Base-by-base conservation (phyloP, 2,888 invertebrate species). In the Stenotaenia linearis region DNA sequence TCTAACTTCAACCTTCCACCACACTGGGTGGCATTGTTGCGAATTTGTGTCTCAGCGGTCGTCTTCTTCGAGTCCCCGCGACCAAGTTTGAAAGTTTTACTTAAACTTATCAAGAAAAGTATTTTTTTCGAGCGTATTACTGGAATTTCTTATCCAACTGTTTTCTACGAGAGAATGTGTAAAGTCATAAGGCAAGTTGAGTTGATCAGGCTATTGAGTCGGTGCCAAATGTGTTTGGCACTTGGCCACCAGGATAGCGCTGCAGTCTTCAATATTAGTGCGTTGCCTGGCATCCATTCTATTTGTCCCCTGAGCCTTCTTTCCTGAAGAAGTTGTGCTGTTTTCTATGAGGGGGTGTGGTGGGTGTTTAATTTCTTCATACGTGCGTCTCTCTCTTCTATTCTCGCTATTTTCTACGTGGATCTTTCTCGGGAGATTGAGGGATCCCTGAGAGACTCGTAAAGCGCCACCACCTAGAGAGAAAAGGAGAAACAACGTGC, bases 171-270 rank as follows among this genome's bases (percentile, higher is more conserved):
- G 69, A 69, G 25, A 69, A 69, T 69, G 69, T 69, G 69, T 69
- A 69, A 69, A 69, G 69, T 69, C 69, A 69, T 69, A 69, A 69
- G 69, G n/a, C 69, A 69, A 69, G 69, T 69, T 28, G 69, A 69
- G 69, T 69, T 69, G 69, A 69, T 69, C 69, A 69, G 69, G 28
- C 28, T 28, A n/a, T 69, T 69, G 69, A 69, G 28, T 69, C 25
- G 69, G 69, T 69, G 69, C 69, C 69, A 69, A 69, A 69, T 69
- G 69, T 69, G 69, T 69, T 69, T 69, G 69, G 69, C 69, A 69
- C 69, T 25, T 69, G 69, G 69, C 69, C 69, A 69, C 69, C 69
- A 69, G 69, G 69, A 69, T 69, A 69, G 69, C 69, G 69, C 69
- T 69, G 69, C 69, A 69, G 69, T 69, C 69, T 69, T 69, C 69